phyloP scores from a whole-genome alignment of 1,140 invertebrate species.

The Reticulitermes speratus region DNA sequence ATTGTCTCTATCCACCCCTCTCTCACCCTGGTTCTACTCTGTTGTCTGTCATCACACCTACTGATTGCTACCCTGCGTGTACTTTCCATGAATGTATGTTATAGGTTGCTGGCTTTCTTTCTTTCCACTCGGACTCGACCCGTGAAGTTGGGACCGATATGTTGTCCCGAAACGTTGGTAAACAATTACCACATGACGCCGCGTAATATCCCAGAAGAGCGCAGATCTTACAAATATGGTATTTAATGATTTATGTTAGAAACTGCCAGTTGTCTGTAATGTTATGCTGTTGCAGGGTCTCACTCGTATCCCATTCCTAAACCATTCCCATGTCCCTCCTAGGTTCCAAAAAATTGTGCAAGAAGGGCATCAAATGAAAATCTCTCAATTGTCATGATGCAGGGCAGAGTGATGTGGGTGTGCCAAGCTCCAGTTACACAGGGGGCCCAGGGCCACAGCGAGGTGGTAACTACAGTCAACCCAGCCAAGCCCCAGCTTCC shows the following conservation, averaged over 20 bases:
- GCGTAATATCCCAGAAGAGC: no score
- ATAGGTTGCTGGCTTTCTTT: no score
- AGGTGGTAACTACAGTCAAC: constrained; percentile 41
- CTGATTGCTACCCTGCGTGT: no score
- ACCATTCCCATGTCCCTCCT: neutral
- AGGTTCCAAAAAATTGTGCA: neutral
- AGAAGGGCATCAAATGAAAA: constrained; percentile 20
- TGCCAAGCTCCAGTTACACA: constrained; percentile 39
- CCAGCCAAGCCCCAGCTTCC: constrained; percentile 42
- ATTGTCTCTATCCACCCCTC: no score
- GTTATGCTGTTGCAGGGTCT: neutral
- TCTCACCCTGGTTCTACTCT: no score
- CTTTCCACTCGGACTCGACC: no score
- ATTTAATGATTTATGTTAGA: neutral
- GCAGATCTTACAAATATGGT: no score
- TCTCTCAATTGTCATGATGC: constrained; percentile 30
- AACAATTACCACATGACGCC: no score
- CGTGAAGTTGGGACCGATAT: no score
- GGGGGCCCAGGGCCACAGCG: constrained; percentile 42
- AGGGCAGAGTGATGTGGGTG: constrained; percentile 32
- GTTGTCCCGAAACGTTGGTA: no score
- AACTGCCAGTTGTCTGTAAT: neutral
- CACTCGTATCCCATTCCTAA: neutral
- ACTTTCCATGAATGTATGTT: no score
- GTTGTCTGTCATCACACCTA: no score